phyloP scores from a whole-genome alignment of 2,113 vertebrate species.

The Alouatta palliata region DNA sequence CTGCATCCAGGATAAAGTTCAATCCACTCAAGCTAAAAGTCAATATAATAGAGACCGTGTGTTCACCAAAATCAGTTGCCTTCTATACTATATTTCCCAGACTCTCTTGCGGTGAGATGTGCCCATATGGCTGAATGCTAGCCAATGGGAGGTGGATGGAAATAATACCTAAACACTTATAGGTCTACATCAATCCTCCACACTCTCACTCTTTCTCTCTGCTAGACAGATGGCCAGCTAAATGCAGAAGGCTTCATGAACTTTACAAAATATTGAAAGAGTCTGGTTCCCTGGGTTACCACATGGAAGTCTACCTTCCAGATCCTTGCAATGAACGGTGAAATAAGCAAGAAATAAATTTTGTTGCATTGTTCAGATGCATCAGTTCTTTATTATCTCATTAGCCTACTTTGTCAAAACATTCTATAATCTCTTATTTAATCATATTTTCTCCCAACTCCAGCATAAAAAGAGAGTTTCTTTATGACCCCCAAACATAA shows the following conservation, averaged over 20 bases:
- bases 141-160: neutral
- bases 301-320: neutral
- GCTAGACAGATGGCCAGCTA: too few relatives aligned
- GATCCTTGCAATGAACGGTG: neutral
- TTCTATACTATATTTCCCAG: neutral
- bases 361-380: neutral
- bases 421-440: neutral
- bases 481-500: neutral
- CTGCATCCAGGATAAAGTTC: neutral
- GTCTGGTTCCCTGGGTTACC: neutral
- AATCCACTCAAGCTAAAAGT: neutral
- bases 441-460: neutral
- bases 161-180: neutral
- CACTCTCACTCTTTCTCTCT: neutral
- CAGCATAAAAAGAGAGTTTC: neutral
- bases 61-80: neutral
- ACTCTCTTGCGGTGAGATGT: neutral
- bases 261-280: neutral
- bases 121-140: neutral
- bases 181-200: neutral
- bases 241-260: neutral
- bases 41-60: neutral
- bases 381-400: neutral
- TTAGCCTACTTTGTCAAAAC: neutral
- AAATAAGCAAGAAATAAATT: neutral